Evolutionary conservation across 2,888 invertebrate genomes (phyloP), one percentile per base, ranked within the genome.

Genomic region (Tryphoninae sp.): DNA sequence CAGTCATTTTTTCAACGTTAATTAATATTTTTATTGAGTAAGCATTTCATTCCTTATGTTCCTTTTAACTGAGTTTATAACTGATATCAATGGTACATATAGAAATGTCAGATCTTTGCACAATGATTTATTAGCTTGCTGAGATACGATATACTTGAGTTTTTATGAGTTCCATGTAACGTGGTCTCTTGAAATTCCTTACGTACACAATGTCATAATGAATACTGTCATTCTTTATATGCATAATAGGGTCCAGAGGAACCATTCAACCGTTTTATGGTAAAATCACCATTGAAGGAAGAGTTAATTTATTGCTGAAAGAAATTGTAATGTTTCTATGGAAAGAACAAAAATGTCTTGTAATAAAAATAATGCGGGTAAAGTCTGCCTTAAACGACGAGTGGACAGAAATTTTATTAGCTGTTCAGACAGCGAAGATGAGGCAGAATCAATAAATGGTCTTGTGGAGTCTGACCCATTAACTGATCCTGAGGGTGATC

Each of bases 351-450:
- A 26, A 13, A 73, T 73, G 77, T 58, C 55, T 62, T 61, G 69
- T 40, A n/a, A 59, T n/a, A 55, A 59, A 22, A 42, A 51, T 2
- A 55, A 55, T 0, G n/a, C 3, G 7, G 4, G 3, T 0, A 62
- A 59, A 13, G 1, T 22, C 13, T 13, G 58, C 64, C 73, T 51
- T 1, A 79, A 65, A 22, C 64, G 77, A 33, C 68, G 77, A 65
- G 59, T 80, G 1, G 33, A 3, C 58, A 65, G 51, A n/a, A 51
- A 53, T 71, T 77, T 86, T 40, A 79, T 81, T 65, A 19, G 64
- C 2, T 83, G 82, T 13, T 86, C 86, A 1, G 87, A 86, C 3
- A 87, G 86, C 33, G 88, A 88, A 7, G 83, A 84, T 8, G 82
- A 82, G 11, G 6, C 23, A 2, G 79, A 73, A 1, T 45, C 61